A percentile compares a stretch with the other conserved stretches of the same genome.
Evolutionary conservation across 2,113 vertebrate species (phyloP).

Genomic region (Crotophaga sulcirostris): DNA sequence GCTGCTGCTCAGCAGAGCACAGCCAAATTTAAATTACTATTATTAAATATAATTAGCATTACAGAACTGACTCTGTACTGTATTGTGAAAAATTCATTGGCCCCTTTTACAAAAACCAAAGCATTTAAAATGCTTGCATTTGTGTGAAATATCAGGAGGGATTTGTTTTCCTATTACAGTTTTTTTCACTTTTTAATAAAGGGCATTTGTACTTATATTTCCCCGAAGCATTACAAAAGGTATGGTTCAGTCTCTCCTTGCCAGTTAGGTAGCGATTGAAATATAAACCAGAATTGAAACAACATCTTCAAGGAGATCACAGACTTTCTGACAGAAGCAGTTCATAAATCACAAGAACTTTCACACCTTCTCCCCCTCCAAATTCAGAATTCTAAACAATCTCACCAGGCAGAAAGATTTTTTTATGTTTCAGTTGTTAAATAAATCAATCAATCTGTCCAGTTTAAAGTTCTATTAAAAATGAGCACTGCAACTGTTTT

Average conservation of each 20-base stretch:
- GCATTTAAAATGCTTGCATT: neutral
- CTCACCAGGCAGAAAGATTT: neutral
- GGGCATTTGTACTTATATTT: neutral
- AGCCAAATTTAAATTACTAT: slow-evolving; percentile 63
- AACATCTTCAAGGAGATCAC: neutral
- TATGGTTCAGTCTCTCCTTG: neutral
- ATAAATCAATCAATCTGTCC: neutral
- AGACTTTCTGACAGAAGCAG: neutral
- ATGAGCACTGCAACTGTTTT: neutral
- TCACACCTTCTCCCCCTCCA: neutral
- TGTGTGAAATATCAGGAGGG: slow-evolving; percentile 16
- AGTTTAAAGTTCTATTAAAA: neutral
- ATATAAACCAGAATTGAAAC: slow-evolving; percentile 16
- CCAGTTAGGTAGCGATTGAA: neutral
- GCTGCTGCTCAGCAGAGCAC: neutral
- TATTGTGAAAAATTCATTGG: slow-evolving; percentile 30
- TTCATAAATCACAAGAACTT: slow-evolving; percentile 21
- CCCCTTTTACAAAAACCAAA: neutral
- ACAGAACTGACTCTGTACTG: slow-evolving; percentile 23
- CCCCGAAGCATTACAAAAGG: neutral
- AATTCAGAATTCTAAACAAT: neutral
- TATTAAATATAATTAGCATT: slow-evolving; percentile 67
- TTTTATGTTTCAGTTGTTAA: neutral
- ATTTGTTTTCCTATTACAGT: slow-evolving; percentile 1
- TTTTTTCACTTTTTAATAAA: slow-evolving; percentile 31